Conservation (phyloP, 2,797 vertebrate species). For the Etheostoma perlongum region DNA sequence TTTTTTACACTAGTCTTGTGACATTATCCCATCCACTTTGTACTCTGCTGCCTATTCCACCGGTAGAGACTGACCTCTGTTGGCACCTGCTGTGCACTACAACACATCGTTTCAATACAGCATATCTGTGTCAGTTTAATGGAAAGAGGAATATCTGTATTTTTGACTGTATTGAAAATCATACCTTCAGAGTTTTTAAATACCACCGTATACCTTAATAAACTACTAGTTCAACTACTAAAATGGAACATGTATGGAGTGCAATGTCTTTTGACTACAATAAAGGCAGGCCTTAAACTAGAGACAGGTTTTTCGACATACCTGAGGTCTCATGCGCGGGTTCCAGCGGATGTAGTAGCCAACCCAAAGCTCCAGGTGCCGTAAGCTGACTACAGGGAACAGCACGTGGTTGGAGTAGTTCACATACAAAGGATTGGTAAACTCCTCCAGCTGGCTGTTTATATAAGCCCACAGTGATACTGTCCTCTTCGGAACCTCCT, state of each 20-base stretch:
- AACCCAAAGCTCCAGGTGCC: slow-evolving; percentile 98
- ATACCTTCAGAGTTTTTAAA: too few species aligned
- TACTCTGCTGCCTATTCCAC: too few species aligned
- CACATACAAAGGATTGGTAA: slow-evolving; percentile 94
- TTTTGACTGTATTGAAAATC: too few species aligned
- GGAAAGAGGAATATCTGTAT: too few species aligned
- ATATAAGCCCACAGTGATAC: slow-evolving; percentile 97
- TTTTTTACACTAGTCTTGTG: too few species aligned
- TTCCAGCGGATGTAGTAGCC: slow-evolving; percentile 99
- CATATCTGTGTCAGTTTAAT: too few species aligned
- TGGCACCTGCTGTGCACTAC: too few species aligned
- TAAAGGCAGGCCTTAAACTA: background rate
- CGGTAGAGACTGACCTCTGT: too few species aligned
- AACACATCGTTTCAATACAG: too few species aligned
- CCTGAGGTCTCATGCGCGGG: slow-evolving; percentile 96
- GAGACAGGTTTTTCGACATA: slow-evolving; percentile 56
- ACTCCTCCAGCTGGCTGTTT: slow-evolving; percentile 96
- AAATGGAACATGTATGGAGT: background rate
- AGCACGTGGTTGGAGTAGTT: slow-evolving; percentile 95
- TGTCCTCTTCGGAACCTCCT: slow-evolving; percentile 93
- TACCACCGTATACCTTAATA: background rate
- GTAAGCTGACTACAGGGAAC: slow-evolving; percentile 95
- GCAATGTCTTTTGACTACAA: background rate
- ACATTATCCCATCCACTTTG: too few species aligned
- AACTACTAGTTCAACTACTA: background rate